These are phyloP conservation scores for Galaxea fascicularis DNA, from an alignment of 92 coral and sea anemone species.

Conservation along the genomic window DNA sequence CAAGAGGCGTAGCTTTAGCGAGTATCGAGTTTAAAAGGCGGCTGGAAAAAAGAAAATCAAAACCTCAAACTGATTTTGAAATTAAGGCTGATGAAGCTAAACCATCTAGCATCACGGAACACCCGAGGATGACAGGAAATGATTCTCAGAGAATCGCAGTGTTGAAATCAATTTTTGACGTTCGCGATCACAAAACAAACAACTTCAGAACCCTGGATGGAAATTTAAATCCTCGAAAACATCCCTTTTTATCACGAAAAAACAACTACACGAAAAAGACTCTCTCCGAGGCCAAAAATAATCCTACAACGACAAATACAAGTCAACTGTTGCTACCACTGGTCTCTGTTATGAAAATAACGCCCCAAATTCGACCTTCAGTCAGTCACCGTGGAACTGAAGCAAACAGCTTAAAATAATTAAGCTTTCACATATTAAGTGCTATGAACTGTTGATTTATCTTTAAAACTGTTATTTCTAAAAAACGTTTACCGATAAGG, in stretches of 20 bases:
- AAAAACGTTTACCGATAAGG: not conserved
- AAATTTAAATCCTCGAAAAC: not conserved
- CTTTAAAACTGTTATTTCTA: not conserved
- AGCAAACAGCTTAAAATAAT: not conserved
- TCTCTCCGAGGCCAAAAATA: too few relatives aligned
- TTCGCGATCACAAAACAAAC: not conserved
- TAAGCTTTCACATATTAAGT: not conserved
- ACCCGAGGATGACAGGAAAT: not conserved
- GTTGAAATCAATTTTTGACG: constrained; percentile 12
- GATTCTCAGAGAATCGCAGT: not conserved
- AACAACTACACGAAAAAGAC: not conserved
- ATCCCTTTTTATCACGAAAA: not conserved
- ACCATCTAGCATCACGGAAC: not conserved
- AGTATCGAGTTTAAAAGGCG: constrained; percentile 44
- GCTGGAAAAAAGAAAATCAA: constrained; percentile 22
- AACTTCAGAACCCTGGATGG: not conserved
- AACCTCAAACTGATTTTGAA: not conserved
- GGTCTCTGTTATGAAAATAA: constrained; percentile 25
- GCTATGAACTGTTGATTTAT: not conserved
- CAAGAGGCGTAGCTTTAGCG: constrained; percentile 41
- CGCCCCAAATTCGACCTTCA: constrained; percentile 23
- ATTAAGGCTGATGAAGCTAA: not conserved
- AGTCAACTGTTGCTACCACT: constrained; percentile 5
- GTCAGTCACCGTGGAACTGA: constrained; percentile 1
- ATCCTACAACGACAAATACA: not conserved